phyloP scores from a whole-genome alignment of 2,113 vertebrate species.

The Catagonus wagneri region DNA sequence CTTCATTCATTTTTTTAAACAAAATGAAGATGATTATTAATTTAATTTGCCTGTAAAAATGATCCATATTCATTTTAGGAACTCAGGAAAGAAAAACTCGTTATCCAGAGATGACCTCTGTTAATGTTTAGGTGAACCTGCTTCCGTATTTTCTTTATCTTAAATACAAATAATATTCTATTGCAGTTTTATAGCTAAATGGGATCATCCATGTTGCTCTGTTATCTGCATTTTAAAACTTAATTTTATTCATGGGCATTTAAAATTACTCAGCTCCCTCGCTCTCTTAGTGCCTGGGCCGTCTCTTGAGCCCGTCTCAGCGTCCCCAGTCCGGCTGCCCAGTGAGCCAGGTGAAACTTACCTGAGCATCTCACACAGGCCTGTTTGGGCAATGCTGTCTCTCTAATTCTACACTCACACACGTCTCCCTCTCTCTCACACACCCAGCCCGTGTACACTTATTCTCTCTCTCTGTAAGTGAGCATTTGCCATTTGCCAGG shows the following conservation, averaged over 20 bases:
- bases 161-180: not conserved
- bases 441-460: not conserved
- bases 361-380: not conserved
- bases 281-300: not conserved
- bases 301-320: not conserved
- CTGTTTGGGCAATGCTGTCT: not conserved
- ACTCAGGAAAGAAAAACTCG: conserved; percentile 18
- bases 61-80: conserved; percentile 39
- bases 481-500: not conserved
- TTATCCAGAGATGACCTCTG: conserved; percentile 37
- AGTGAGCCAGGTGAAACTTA: not conserved
- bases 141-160: not conserved
- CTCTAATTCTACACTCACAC: not conserved
- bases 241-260: not conserved
- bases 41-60: conserved; percentile 39
- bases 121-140: not conserved
- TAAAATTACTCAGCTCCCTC: not conserved
- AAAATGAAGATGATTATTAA: conserved; percentile 37
- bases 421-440: not conserved
- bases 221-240: not conserved
- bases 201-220: not conserved
- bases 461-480: not conserved
- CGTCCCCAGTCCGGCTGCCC: not conserved
- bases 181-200: not conserved
- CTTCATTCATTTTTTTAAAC: conserved; percentile 37